Conservation (phyloP, 2,797 vertebrate genomes). For the Hafferia zeledoni region DNA sequence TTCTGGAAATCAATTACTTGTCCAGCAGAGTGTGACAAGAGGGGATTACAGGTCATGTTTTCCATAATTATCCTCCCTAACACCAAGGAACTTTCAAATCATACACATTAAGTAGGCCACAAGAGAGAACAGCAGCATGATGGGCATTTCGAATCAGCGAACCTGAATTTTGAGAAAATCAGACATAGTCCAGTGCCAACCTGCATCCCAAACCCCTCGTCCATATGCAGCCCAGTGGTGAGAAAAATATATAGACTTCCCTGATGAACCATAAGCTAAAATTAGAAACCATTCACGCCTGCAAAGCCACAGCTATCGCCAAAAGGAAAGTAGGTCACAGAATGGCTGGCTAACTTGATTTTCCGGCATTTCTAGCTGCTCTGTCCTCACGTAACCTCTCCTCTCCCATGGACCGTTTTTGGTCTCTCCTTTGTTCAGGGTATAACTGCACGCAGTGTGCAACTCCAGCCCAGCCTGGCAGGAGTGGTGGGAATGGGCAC, state of each 20-base stretch:
- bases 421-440: background rate
- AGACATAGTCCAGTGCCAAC: rapidly evolving
- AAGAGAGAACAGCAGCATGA: background rate
- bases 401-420: background rate
- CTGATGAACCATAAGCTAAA: slow-evolving; percentile 57
- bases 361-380: slow-evolving; percentile 20
- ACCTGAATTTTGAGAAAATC: background rate
- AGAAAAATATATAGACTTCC: slow-evolving; percentile 20
- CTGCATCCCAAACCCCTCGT: background rate
- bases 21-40: slow-evolving; percentile 34
- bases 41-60: slow-evolving; percentile 38
- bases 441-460: background rate
- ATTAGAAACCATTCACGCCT: slow-evolving; percentile 65
- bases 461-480: background rate
- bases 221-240: background rate
- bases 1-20: slow-evolving; percentile 33
- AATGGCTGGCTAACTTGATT: slow-evolving; percentile 62
- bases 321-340: slow-evolving; percentile 68
- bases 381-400: slow-evolving; percentile 53
- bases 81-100: background rate
- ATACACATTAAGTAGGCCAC: background rate
- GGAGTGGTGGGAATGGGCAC: background rate
- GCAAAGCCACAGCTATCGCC: slow-evolving; percentile 52
- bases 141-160: background rate
- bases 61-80: background rate